Conservation (phyloP, 1,140 invertebrate species). For the Druon quercuslanigerum region DNA sequence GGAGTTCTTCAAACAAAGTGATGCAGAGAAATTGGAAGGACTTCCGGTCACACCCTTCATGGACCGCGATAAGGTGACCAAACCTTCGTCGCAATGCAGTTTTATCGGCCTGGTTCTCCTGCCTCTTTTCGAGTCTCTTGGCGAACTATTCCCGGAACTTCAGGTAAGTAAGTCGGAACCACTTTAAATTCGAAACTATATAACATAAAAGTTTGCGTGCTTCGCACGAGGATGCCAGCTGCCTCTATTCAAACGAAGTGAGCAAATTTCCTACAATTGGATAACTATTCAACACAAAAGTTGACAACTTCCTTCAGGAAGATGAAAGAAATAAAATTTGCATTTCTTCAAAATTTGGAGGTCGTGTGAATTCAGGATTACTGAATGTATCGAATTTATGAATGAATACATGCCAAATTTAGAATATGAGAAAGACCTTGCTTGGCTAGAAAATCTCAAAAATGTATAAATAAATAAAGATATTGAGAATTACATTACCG, state of each 20-base stretch:
- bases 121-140: conserved; percentile 86
- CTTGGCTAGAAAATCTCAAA: too few relatives aligned
- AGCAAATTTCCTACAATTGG: not conserved
- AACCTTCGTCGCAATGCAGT: conserved; percentile 89
- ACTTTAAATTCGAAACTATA: not conserved
- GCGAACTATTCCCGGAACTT: conserved; percentile 83
- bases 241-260: conserved; percentile 11
- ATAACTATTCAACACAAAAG: not conserved
- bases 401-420: too few relatives aligned
- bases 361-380: too few relatives aligned
- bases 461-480: too few relatives aligned
- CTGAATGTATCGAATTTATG: too few relatives aligned
- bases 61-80: conserved; percentile 93
- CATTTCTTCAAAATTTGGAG: not conserved
- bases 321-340: conserved; percentile 7
- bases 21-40: conserved; percentile 89
- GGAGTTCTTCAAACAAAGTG: conserved; percentile 89
- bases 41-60: conserved; percentile 92
- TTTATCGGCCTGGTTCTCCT: conserved; percentile 91
- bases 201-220: not conserved
- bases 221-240: conserved; percentile 31
- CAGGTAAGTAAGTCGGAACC: conserved; percentile 72
- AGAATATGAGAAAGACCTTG: too few relatives aligned
- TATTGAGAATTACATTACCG: too few relatives aligned
- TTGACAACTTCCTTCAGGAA: conserved; percentile 5